A percentile compares a stretch with the other conserved stretches of the same genome.
Evolutionary conservation across 1,140 invertebrate species (phyloP).

Genomic region (Caerostris extrusa): DNA sequence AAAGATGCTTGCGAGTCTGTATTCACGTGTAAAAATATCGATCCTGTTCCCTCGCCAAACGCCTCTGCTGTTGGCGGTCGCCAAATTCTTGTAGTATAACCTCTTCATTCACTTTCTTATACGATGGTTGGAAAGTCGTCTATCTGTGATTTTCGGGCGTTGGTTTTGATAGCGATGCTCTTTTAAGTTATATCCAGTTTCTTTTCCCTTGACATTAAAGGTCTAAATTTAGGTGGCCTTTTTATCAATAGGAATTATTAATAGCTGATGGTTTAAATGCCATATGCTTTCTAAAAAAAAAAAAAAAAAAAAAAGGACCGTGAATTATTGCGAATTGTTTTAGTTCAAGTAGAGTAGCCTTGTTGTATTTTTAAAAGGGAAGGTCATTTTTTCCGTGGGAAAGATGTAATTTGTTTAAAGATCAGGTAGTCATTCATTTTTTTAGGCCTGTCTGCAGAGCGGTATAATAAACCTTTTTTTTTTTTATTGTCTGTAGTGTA

Average conservation of each 20-base stretch:
- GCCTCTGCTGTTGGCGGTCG: slow-evolving; percentile 51
- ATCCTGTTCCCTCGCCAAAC: slow-evolving; percentile 56
- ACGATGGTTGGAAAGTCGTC: not conserved
- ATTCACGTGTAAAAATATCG: slow-evolving; percentile 74
- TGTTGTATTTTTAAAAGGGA: slow-evolving; percentile 25
- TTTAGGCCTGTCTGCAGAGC: too few species aligned
- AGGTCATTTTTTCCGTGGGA: not conserved
- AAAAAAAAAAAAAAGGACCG: not conserved
- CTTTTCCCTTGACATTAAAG: not conserved
- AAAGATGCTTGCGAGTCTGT: slow-evolving; percentile 28
- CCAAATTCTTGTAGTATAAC: slow-evolving; percentile 19
- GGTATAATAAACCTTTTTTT: too few species aligned
- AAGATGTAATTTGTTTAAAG: not conserved
- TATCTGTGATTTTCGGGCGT: slow-evolving; percentile 58
- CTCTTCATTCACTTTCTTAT: slow-evolving; percentile 44
- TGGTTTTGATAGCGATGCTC: slow-evolving; percentile 44
- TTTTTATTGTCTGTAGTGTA: too few species aligned
- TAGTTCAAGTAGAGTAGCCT: not conserved
- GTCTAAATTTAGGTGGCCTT: slow-evolving; percentile 39
- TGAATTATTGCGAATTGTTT: slow-evolving; percentile 27
- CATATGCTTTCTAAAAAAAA: not conserved
- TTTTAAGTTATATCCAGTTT: slow-evolving; percentile 53
- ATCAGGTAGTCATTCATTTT: not conserved
- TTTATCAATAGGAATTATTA: slow-evolving; percentile 34
- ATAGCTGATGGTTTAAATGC: slow-evolving; percentile 36